Percentiles rank a stretch among this genome's conserved stretches.
Evolutionary conservation across 64 coral and sea anemone genomes (phyloP).

Genomic region (Astreopora myriophthalma): DNA sequence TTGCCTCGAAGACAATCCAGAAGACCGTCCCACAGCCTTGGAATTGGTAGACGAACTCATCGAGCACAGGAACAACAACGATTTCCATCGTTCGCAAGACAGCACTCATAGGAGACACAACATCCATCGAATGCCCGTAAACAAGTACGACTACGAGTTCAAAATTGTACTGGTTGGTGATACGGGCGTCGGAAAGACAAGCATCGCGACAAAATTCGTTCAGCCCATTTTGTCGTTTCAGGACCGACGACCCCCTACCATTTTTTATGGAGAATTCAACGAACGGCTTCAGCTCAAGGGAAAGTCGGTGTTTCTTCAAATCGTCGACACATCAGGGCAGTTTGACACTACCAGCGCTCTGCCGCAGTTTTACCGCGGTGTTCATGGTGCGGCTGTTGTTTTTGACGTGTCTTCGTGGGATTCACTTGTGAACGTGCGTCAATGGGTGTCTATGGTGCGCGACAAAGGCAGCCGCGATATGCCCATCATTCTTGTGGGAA

Average conservation of each 20-base stretch:
- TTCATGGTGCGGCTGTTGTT: conserved; percentile 63
- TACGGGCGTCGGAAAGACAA: conserved; percentile 55
- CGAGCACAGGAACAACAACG: not conserved
- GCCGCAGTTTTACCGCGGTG: conserved; percentile 63
- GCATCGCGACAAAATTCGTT: conserved; percentile 52
- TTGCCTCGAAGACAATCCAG: conserved; percentile 51
- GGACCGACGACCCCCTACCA: not conserved
- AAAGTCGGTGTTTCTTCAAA: conserved; percentile 78
- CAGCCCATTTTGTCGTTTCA: conserved; percentile 5
- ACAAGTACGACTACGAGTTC: conserved; percentile 63
- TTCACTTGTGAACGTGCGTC: conserved; percentile 19
- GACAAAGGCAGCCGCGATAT: conserved; percentile 4
- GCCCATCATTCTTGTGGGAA: conserved; percentile 86
- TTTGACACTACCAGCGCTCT: conserved; percentile 15
- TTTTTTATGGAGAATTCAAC: conserved; percentile 58
- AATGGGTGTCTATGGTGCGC: conserved; percentile 65
- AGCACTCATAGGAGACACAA: not conserved
- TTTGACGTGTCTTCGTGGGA: conserved; percentile 68
- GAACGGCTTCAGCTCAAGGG: conserved; percentile 64
- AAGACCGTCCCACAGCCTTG: conserved; percentile 40
- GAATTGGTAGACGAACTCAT: conserved; percentile 16
- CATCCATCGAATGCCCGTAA: not conserved
- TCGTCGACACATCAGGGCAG: conserved; percentile 83
- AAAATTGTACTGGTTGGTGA: conserved; percentile 70
- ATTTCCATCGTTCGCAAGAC: not conserved